Conservation (phyloP, 1,140 invertebrate species). For the Eumaeus atala region DNA sequence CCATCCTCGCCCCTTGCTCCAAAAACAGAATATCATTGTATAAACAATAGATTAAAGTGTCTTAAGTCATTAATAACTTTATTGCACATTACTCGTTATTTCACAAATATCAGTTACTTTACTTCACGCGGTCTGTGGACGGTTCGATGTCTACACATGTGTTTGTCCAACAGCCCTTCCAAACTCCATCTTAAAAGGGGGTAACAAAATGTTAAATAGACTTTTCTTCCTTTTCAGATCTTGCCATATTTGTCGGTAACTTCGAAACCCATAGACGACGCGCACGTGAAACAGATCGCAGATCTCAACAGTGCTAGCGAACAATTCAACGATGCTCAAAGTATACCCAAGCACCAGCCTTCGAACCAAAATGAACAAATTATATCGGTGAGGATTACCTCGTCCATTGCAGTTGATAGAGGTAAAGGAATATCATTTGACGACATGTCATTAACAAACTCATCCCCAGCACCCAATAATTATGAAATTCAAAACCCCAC, state of each 20-base stretch:
- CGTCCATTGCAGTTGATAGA: slow-evolving; percentile 65
- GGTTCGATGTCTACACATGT: too few relatives aligned
- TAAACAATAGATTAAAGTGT: too few relatives aligned
- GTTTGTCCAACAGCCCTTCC: too few relatives aligned
- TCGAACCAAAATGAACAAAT: slow-evolving; percentile 47
- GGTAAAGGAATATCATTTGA: slow-evolving; percentile 34
- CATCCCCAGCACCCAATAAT: not conserved
- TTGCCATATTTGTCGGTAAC: slow-evolving; percentile 40
- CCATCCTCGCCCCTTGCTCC: too few relatives aligned
- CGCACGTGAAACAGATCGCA: slow-evolving; percentile 20
- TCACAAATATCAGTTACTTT: too few relatives aligned
- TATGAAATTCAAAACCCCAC: slow-evolving; percentile 19
- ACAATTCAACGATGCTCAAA: slow-evolving; percentile 34
- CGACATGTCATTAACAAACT: slow-evolving; percentile 10
- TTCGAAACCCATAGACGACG: slow-evolving; percentile 33
- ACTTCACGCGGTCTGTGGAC: too few relatives aligned
- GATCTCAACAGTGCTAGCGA: slow-evolving; percentile 22
- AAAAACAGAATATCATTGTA: too few relatives aligned
- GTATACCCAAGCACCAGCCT: slow-evolving; percentile 40
- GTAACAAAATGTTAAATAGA: too few relatives aligned
- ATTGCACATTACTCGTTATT: too few relatives aligned
- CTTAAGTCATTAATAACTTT: too few relatives aligned
- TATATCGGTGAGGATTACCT: slow-evolving; percentile 71
- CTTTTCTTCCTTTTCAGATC: slow-evolving; percentile 49
- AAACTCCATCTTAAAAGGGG: too few relatives aligned